Base-by-base conservation (phyloP, 2,113 vertebrate genomes). In the Centrocercus urophasianus region DNA sequence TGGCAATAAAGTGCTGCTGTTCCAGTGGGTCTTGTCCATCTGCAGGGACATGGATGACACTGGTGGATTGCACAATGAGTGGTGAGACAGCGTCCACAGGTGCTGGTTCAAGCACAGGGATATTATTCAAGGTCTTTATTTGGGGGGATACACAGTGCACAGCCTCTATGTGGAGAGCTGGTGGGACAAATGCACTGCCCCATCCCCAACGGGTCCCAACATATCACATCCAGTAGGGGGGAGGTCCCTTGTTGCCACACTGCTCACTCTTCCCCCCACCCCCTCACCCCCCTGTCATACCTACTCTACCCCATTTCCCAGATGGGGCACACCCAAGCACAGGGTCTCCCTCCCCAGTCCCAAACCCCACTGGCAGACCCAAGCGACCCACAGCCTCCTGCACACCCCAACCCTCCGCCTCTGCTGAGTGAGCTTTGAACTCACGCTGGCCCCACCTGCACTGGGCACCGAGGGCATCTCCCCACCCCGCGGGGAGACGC, bases 201-300 rank as follows among this genome's bases (percentile, higher is more conserved):
- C 2, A 18, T 11, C 28, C 2, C 0, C 0, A 0, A 5, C 0
- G 0, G 4, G 27, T 34, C 27, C 57, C 0, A 0, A 20, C 34
- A 8, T 30, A 3, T 27, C 5, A 0, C 54, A 10, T n/a, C 30
- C 63, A 54, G 13, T 10, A 40, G 18, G 7, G 2, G 27, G 1
- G 2, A 9, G 22, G 56, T n/a, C 28, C 45, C 40, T 43, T 32
- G 50, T 3, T 17, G 15, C 61, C 54, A 50, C 2, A 3, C 82
- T 3, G 2, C 52, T 43, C 1, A 0, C 15, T 56, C 38, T 9
- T 47, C 10, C 16, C 10, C 54, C 9, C 5, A 16, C 54, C 6
- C 4, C 11, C 50, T 38, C 8, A 5, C 54, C 10, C 27, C 72
- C 75, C 73, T 8, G 8, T 24, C 8, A 8, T 28, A 30, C 59